A percentile compares a stretch with the other conserved stretches of the same genome.
Evolutionary conservation across 2,888 invertebrate genomes (phyloP).

Genomic region (Hololepta plana): DNA sequence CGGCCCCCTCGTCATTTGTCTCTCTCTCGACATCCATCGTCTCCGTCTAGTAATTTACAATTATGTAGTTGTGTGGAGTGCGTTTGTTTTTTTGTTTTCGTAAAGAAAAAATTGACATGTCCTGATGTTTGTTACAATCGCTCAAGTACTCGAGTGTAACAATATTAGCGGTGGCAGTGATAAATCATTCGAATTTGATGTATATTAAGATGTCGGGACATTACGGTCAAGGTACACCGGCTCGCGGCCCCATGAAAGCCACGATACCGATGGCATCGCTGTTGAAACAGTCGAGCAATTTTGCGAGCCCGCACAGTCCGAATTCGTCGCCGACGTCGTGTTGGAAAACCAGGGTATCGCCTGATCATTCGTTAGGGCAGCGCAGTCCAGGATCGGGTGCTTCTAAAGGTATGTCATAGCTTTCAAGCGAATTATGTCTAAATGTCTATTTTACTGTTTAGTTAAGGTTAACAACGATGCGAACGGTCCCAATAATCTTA

Average conservation of each 20-base stretch:
- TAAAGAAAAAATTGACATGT: slow-evolving; percentile 5
- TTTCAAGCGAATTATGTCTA: neutral
- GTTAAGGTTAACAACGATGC: slow-evolving; percentile 25
- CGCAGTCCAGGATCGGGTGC: slow-evolving; percentile 55
- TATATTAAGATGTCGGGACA: slow-evolving; percentile 31
- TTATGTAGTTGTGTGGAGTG: too few species aligned
- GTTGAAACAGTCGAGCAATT: slow-evolving; percentile 37
- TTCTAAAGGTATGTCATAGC: slow-evolving; percentile 40
- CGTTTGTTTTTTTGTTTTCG: too few species aligned
- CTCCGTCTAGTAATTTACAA: too few species aligned
- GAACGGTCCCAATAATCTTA: slow-evolving; percentile 38
- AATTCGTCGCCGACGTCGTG: slow-evolving; percentile 45
- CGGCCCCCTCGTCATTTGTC: too few species aligned
- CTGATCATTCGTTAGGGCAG: slow-evolving; percentile 50
- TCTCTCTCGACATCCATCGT: too few species aligned
- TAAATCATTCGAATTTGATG: too few species aligned
- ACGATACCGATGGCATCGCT: slow-evolving; percentile 59
- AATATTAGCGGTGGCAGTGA: slow-evolving; percentile 1
- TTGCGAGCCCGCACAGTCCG: slow-evolving; percentile 44
- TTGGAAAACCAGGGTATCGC: slow-evolving; percentile 47
- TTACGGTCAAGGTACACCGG: slow-evolving; percentile 24
- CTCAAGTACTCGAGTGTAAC: too few species aligned
- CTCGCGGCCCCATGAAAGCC: slow-evolving; percentile 52
- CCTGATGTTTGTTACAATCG: too few species aligned
- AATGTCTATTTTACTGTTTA: slow-evolving; percentile 11